Evolutionary conservation across 2,888 invertebrate genomes (phyloP).

Genomic region (Diaphora mendica): DNA sequence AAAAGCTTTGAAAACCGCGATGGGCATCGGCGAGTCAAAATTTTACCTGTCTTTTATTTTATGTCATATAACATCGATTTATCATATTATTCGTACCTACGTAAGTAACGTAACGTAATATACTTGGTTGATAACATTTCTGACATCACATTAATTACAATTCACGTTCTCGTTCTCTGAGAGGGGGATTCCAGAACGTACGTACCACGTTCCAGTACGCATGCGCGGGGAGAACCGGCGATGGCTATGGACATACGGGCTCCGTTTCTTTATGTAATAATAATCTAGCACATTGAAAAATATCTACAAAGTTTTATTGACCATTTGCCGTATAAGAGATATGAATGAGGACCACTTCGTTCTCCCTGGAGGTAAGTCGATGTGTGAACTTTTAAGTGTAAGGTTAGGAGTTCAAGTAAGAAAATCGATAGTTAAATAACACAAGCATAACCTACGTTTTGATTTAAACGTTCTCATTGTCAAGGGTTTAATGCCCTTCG

Average conservation of each 20-base stretch:
- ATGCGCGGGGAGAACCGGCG: conserved; percentile 60
- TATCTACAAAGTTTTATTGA: conserved; percentile 69
- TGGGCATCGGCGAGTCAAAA: background rate
- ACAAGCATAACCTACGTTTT: conserved; percentile 74
- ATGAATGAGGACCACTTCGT: conserved; percentile 96
- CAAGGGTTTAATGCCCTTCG: background rate
- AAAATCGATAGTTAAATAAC: conserved; percentile 83
- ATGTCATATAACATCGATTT: background rate
- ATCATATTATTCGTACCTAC: background rate
- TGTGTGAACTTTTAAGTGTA: conserved; percentile 33
- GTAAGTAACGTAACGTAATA: background rate
- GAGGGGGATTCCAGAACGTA: conserved; percentile 54
- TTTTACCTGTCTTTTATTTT: background rate
- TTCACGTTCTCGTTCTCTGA: conserved; percentile 46
- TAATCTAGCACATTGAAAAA: conserved; percentile 45
- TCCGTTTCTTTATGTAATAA: conserved; percentile 44
- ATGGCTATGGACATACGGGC: conserved; percentile 49
- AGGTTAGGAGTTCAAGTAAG: conserved; percentile 53
- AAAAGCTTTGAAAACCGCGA: background rate
- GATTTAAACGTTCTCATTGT: conserved; percentile 17
- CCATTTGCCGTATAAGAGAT: conserved; percentile 84
- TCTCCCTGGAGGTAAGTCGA: conserved; percentile 92
- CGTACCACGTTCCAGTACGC: conserved; percentile 61
- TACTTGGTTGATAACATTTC: conserved; percentile 23
- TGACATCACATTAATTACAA: conserved; percentile 53